A percentile compares a stretch with the other conserved stretches of the same genome.
Evolutionary conservation across 2,888 invertebrate genomes (phyloP).

Genomic region (Pseudococcus jackbeardsleyi): DNA sequence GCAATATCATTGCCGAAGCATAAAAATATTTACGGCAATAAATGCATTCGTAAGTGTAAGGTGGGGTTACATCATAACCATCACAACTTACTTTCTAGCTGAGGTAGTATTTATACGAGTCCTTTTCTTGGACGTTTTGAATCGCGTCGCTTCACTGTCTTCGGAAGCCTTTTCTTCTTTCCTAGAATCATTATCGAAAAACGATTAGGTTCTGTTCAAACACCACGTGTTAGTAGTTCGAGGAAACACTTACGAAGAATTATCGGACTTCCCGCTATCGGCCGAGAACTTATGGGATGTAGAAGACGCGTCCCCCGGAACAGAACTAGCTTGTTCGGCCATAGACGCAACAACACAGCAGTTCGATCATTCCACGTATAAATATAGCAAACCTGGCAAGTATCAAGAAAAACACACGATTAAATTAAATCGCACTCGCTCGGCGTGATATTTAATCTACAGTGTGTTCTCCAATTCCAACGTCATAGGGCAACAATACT

Average conservation of each 20-base stretch:
- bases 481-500: not conserved
- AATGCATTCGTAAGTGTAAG: not conserved
- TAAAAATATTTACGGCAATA: not conserved
- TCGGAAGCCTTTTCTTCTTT: slow-evolving; percentile 57
- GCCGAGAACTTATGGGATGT: slow-evolving; percentile 61
- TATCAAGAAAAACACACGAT: not conserved
- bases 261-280: slow-evolving; percentile 53
- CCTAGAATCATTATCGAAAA: slow-evolving; percentile 24
- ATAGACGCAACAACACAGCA: slow-evolving; percentile 87
- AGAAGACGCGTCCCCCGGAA: slow-evolving; percentile 75
- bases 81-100: slow-evolving; percentile 33
- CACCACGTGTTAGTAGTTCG: not conserved
- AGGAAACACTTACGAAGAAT: slow-evolving; percentile 52
- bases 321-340: slow-evolving; percentile 89
- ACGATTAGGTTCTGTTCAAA: not conserved
- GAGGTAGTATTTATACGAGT: slow-evolving; percentile 29
- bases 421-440: not conserved
- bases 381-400: slow-evolving; percentile 60
- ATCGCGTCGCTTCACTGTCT: slow-evolving; percentile 52
- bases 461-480: not conserved
- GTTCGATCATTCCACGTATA: slow-evolving; percentile 75
- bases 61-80: not conserved
- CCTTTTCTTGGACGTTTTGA: slow-evolving; percentile 59
- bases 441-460: not conserved
- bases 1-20: not conserved